A percentile compares a stretch with the other conserved stretches of the same genome.
Evolutionary conservation across 2,888 invertebrate species (phyloP).

Genomic region (Tubiluchus corallicola): DNA sequence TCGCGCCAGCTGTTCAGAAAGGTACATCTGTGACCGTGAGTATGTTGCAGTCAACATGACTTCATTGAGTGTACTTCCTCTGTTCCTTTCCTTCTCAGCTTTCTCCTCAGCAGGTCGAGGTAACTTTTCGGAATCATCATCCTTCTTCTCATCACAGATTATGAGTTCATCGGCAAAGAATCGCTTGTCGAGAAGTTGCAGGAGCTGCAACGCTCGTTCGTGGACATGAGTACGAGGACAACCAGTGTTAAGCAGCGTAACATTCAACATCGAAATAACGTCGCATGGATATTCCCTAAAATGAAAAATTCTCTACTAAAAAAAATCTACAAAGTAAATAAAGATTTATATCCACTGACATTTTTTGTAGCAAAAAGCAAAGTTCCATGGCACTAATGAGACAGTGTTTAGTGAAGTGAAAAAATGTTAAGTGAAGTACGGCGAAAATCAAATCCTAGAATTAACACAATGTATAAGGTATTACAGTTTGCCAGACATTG

Average conservation of each 20-base stretch:
- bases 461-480: too few relatives aligned
- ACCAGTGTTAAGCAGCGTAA: constrained; percentile 87
- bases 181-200: constrained; percentile 73
- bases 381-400: too few relatives aligned
- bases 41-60: constrained; percentile 50
- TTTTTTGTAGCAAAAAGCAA: too few relatives aligned
- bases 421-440: too few relatives aligned
- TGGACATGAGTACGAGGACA: constrained; percentile 79
- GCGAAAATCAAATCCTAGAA: too few relatives aligned
- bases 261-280: constrained; percentile 62
- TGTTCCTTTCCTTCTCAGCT: constrained; percentile 4
- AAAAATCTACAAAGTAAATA: constrained; percentile 10
- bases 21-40: constrained; percentile 74
- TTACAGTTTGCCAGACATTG: too few relatives aligned
- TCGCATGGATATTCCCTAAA: constrained; percentile 86
- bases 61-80: constrained; percentile 48
- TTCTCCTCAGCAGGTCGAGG: constrained; percentile 5
- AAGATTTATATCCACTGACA: too few relatives aligned
- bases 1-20: constrained; percentile 78
- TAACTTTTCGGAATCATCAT: constrained; percentile 41
- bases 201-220: constrained; percentile 76
- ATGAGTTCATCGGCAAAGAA: constrained; percentile 52
- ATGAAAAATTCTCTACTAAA: constrained; percentile 17
- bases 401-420: too few relatives aligned
- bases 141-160: constrained; percentile 36